phyloP scores from a whole-genome alignment of 2,797 vertebrate species.

The Erethizon dorsatum region DNA sequence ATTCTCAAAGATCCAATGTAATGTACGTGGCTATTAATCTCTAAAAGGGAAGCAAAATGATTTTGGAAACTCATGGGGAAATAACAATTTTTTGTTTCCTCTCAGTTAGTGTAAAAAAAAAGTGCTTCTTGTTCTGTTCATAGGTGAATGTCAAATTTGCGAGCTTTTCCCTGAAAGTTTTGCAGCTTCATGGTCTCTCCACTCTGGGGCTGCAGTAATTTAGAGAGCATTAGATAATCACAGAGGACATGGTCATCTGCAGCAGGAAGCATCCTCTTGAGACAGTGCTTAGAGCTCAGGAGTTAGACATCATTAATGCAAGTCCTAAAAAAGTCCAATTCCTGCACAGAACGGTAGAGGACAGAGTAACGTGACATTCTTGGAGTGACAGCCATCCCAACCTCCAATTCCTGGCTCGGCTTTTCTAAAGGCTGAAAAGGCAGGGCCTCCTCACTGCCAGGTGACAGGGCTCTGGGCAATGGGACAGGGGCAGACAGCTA shows the following conservation, averaged over 20 bases:
- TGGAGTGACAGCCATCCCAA: neutral
- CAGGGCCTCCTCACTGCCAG: neutral
- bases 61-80: neutral
- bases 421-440: neutral
- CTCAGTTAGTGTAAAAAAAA: neutral
- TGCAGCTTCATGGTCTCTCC: neutral
- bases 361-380: neutral
- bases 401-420: neutral
- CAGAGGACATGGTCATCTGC: neutral
- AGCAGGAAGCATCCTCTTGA: neutral
- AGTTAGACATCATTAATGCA: neutral
- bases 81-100: neutral
- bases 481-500: neutral
- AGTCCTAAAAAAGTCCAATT: neutral
- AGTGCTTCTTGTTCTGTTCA: neutral
- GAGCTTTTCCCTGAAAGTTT: neutral
- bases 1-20: neutral
- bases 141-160: neutral
- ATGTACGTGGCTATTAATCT: neutral
- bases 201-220: neutral
- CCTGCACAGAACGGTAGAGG: neutral
- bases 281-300: neutral
- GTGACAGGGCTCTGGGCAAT: neutral
- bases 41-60: slow-evolving; percentile 55
- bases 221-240: neutral